Conservation (phyloP, 2,113 vertebrate genomes). For the Periophthalmodon schlosseri region DNA sequence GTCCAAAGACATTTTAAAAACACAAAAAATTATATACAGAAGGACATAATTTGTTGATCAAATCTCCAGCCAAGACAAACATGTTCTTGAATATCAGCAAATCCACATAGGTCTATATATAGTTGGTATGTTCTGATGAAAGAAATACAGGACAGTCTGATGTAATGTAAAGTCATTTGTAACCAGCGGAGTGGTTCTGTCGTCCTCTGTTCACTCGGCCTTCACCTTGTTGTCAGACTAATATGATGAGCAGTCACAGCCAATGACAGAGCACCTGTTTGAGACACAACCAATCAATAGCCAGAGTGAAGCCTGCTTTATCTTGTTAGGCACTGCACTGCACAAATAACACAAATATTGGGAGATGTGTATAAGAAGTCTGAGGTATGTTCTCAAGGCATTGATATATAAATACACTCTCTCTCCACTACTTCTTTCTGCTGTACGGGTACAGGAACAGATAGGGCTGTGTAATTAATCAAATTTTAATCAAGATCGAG, state of each 20-base stretch:
- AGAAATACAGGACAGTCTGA: constrained; percentile 3
- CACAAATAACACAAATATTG: constrained; percentile 37
- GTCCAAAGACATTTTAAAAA: no score
- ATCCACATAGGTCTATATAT: not conserved
- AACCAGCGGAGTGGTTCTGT: constrained; percentile 33
- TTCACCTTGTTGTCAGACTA: constrained; percentile 63
- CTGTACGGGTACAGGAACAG: not conserved
- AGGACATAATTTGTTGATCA: no score
- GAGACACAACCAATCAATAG: constrained; percentile 61
- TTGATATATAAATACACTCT: not conserved
- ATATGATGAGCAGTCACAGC: constrained; percentile 57
- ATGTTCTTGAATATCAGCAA: not conserved
- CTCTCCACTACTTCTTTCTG: not conserved
- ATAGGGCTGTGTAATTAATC: no score
- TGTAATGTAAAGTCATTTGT: constrained; percentile 45
- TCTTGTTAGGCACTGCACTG: constrained; percentile 52
- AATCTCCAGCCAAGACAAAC: not conserved
- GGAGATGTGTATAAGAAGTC: constrained; percentile 22
- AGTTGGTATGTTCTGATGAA: not conserved
- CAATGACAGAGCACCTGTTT: constrained; percentile 64
- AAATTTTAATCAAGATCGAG: no score
- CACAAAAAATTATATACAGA: no score
- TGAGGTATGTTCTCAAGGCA: not conserved
- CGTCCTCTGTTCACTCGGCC: constrained; percentile 51
- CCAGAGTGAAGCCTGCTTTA: constrained; percentile 40